These are phyloP conservation scores for Dolomedes plantarius DNA, from an alignment of 2,888 invertebrate genomes.

Conservation along the genomic window DNA sequence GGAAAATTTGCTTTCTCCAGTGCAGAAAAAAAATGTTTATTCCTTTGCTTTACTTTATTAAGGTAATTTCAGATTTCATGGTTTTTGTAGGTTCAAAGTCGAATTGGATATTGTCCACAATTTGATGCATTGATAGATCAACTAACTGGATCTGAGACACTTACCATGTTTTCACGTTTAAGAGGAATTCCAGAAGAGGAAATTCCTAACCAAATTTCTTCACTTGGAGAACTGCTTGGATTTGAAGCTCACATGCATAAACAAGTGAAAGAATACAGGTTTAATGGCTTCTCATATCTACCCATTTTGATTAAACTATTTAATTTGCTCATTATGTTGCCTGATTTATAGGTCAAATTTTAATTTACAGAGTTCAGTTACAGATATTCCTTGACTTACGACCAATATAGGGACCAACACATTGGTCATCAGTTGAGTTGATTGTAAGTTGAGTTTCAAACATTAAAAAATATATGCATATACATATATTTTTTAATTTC, in stretches of 20 bases:
- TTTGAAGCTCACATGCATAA: slow-evolving; percentile 80
- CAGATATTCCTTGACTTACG: no score
- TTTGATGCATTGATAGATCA: slow-evolving; percentile 85
- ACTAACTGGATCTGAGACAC: slow-evolving; percentile 84
- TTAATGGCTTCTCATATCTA: no score
- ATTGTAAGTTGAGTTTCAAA: no score
- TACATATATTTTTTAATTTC: no score
- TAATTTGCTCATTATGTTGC: no score
- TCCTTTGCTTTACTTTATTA: no score
- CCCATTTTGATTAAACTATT: not conserved
- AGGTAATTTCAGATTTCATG: not conserved
- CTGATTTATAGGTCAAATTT: no score
- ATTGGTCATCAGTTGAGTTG: no score
- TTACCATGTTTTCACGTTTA: slow-evolving; percentile 82
- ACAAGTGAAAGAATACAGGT: slow-evolving; percentile 77
- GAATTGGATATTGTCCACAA: slow-evolving; percentile 85
- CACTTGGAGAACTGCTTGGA: slow-evolving; percentile 66
- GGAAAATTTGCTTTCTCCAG: no score
- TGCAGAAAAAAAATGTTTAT: not conserved
- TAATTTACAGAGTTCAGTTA: no score
- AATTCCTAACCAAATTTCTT: slow-evolving; percentile 61
- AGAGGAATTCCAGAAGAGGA: slow-evolving; percentile 80
- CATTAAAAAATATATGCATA: no score
- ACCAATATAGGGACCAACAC: no score
- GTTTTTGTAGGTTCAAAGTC: slow-evolving; percentile 75